These are phyloP conservation scores for Hydrotaea cyrtoneurina DNA, from an alignment of 2,888 invertebrate species.

Conservation along the genomic window DNA sequence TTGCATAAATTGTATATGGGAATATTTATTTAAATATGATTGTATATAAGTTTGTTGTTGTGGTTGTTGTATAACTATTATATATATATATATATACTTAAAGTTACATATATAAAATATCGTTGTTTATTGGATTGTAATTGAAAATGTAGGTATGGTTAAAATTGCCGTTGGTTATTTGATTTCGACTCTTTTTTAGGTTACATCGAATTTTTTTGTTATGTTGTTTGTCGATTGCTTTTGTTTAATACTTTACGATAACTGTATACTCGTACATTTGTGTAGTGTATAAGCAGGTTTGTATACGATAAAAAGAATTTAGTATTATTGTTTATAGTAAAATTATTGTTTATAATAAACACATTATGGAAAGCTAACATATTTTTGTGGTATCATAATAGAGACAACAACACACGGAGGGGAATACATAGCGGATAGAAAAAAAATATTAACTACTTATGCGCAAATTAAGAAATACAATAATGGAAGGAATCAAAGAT, in stretches of 20 bases:
- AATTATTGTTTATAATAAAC: constrained; percentile 22
- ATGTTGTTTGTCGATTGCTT: constrained; percentile 15
- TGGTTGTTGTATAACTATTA: constrained; percentile 50
- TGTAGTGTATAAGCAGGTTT: constrained; percentile 4
- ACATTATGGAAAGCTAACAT: constrained; percentile 12
- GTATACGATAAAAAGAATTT: neutral
- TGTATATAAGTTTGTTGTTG: constrained; percentile 37
- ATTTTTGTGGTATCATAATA: neutral
- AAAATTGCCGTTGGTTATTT: constrained; percentile 45
- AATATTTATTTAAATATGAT: constrained; percentile 47
- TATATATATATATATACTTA: constrained; percentile 51
- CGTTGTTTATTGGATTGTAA: constrained; percentile 50
- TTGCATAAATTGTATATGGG: constrained; percentile 20
- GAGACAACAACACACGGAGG: constrained; percentile 45
- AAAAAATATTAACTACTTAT: constrained; percentile 58
- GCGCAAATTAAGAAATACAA: constrained; percentile 35
- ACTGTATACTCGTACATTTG: constrained; percentile 25
- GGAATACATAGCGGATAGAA: neutral
- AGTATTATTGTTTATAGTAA: no score
- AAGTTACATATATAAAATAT: constrained; percentile 50
- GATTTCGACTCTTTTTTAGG: neutral
- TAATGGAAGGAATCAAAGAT: constrained; percentile 61
- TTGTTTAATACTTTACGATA: constrained; percentile 52
- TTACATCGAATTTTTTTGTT: constrained; percentile 33
- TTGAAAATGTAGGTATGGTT: neutral